Evolutionary conservation across 2,888 invertebrate genomes (phyloP).

Genomic region (Erebia ligea): DNA sequence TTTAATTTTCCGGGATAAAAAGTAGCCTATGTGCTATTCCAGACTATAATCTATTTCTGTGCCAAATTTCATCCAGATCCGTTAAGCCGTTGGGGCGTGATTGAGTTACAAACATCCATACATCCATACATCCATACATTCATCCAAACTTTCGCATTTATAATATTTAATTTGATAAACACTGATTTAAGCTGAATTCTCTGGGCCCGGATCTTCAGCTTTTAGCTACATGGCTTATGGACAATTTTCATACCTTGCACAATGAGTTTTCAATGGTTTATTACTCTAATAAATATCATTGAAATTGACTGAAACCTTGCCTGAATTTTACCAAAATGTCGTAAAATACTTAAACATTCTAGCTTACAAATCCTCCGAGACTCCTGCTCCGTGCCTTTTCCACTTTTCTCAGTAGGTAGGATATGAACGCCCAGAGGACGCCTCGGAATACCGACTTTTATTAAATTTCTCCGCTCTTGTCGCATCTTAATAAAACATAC

Average conservation of each 20-base stretch:
- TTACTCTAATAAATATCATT: background rate
- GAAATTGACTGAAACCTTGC: background rate
- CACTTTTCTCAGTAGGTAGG: background rate
- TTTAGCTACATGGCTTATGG: too few species aligned
- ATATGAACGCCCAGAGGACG: background rate
- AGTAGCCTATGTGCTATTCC: too few species aligned
- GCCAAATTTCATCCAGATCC: too few species aligned
- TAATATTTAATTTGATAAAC: too few species aligned
- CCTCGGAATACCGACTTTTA: conserved; percentile 13
- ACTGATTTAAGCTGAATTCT: too few species aligned
- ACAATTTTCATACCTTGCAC: background rate
- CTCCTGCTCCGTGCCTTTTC: background rate
- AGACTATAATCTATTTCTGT: too few species aligned
- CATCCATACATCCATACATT: too few species aligned
- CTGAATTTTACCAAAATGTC: background rate
- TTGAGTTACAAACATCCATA: too few species aligned
- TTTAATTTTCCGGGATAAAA: too few species aligned
- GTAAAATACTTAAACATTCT: background rate
- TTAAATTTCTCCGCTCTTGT: conserved; percentile 20
- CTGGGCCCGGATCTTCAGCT: too few species aligned
- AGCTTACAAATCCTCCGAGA: background rate
- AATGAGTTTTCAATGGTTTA: background rate
- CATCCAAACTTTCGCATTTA: too few species aligned
- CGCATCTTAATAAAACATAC: conserved; percentile 21
- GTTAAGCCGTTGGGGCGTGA: too few species aligned